These are phyloP conservation scores for Clarias macrocephalus DNA, from an alignment of 2,113 vertebrate genomes.

Conservation along the genomic window DNA sequence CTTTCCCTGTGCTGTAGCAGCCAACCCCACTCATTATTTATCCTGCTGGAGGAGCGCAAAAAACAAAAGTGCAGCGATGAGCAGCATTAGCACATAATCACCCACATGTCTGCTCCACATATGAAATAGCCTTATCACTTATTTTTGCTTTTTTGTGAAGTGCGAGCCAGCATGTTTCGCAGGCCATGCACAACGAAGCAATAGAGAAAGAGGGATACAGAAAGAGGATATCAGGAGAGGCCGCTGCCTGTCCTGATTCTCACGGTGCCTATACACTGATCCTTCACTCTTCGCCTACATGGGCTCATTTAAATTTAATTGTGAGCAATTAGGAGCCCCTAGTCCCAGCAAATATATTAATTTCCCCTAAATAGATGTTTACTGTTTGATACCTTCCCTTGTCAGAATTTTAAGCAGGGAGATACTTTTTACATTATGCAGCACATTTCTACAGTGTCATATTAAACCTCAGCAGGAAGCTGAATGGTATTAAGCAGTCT, in stretches of 20 bases:
- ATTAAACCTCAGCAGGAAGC: not conserved
- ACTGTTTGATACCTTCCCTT: not conserved
- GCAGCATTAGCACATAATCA: slow-evolving; percentile 55
- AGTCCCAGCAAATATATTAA: slow-evolving; percentile 52
- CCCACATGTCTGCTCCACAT: slow-evolving; percentile 39
- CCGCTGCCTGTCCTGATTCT: slow-evolving; percentile 31
- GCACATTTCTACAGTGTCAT: not conserved
- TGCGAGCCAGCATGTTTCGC: slow-evolving; percentile 36
- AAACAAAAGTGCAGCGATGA: slow-evolving; percentile 46
- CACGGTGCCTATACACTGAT: slow-evolving; percentile 29
- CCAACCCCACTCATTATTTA: slow-evolving; percentile 50
- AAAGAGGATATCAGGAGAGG: slow-evolving; percentile 25
- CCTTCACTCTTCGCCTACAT: slow-evolving; percentile 39
- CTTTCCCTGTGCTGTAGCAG: slow-evolving; percentile 27
- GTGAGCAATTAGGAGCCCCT: slow-evolving; percentile 38
- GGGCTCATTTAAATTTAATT: slow-evolving; percentile 56
- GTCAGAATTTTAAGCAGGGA: slow-evolving; percentile 8
- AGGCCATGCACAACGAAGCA: slow-evolving; percentile 16
- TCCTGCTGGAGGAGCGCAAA: slow-evolving; percentile 46
- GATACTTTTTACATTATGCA: not conserved
- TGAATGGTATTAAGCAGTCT: not conserved
- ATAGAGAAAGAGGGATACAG: slow-evolving; percentile 10
- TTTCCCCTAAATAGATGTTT: slow-evolving; percentile 55
- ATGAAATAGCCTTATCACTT: slow-evolving; percentile 33
- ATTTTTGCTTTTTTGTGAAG: slow-evolving; percentile 43